phyloP scores from a whole-genome alignment of 2,113 vertebrate species.

The Thymallus thymallus region DNA sequence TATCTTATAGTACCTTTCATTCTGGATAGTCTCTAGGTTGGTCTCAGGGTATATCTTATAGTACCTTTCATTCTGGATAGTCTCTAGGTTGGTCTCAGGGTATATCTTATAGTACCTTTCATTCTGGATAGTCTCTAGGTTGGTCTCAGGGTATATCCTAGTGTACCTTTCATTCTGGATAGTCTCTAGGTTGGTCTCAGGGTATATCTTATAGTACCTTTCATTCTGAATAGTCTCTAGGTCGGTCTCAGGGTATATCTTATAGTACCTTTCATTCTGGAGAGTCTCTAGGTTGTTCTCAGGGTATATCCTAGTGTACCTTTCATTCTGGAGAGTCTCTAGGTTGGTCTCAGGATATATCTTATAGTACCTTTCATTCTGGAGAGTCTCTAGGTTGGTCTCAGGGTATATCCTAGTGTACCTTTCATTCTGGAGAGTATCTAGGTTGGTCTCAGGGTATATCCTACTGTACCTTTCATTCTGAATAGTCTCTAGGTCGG shows the following conservation, averaged over 20 bases:
- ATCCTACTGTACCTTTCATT: no score
- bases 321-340: constrained; percentile 73
- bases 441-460: no score
- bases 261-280: constrained; percentile 59
- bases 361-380: constrained; percentile 59
- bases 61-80: constrained; percentile 70
- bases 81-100: constrained; percentile 64
- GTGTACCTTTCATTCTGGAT: constrained; percentile 68
- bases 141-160: no score
- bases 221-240: no score
- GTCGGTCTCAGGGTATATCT: constrained; percentile 36
- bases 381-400: constrained; percentile 36
- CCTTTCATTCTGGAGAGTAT: constrained; percentile 72
- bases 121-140: constrained; percentile 53
- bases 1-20: constrained; percentile 45
- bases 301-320: neutral
- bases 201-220: no score
- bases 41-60: no score
- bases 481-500: constrained; percentile 31
- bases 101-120: constrained; percentile 45
- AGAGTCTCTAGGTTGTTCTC: constrained; percentile 28
- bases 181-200: constrained; percentile 76
- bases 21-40: constrained; percentile 52
- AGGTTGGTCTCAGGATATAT: constrained; percentile 53
- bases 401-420: neutral